Base-by-base conservation (phyloP, 2,113 vertebrate genomes). In the Strix aluco region DNA sequence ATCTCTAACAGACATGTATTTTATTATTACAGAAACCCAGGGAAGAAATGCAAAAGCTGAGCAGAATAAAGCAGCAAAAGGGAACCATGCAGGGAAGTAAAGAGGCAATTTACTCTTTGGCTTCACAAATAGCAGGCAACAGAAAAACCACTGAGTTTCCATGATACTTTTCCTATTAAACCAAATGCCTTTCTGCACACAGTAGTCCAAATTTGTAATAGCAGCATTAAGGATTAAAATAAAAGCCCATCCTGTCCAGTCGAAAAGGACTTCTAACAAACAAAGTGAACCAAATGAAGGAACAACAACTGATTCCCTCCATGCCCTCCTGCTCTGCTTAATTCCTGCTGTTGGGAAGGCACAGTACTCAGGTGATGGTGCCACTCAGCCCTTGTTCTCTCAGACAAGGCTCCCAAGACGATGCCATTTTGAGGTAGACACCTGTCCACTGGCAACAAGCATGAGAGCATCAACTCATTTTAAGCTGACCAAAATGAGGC, bases 341-440 rank as follows among this genome's bases (percentile, higher is more conserved):
- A 49, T 1, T 9, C 38, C 55, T 70, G 61, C 20, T 23, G 15
- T 30, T 10, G 11, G 27, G 49, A 87, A 86, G 57, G 52, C 30
- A 16, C 8, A 2, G 27, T 13, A 19, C 42, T 62, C 22, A 10
- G 36, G 61, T 9, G 21, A 27, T 5, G 17, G 47, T 71, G 38
- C 92, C 78, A 25, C 59, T 90, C 78, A 81, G 71, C 36, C 73
- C 62, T 65, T 74, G n/a, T 63, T 78, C 73, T 87, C 52, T 38
- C 88, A 85, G 47, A n/a, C 36, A 71, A 57, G 22, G 49, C 75
- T 94, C 74, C 70, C 81, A 89, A 92, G 65, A 91, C 0, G 7
- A 65, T 65, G 40, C 67, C 96, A 90, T 87, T 94, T 86, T 72
- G 78, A 92, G 78, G 83, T 38, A 83, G 69, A 57, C 82, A 96